Evolutionary conservation across 2,888 invertebrate species (phyloP).

Genomic region (Drosophila incognita): DNA sequence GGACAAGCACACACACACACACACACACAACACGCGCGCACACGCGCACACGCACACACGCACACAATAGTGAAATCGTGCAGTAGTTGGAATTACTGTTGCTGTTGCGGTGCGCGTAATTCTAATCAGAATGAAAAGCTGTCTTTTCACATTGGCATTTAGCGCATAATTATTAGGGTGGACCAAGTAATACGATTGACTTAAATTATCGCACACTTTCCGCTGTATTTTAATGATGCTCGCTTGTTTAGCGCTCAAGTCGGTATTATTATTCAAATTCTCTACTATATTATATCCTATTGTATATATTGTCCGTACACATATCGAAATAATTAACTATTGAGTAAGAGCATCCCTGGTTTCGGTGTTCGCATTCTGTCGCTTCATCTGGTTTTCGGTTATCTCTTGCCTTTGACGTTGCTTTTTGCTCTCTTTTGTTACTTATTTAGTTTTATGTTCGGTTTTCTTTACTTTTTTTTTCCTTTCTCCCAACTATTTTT

Average conservation of each 20-base stretch:
- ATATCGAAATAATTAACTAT: neutral
- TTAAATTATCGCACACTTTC: neutral
- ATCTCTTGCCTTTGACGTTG: conserved; percentile 49
- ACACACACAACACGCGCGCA: conserved; percentile 16
- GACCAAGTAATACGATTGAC: conserved; percentile 12
- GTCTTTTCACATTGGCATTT: conserved; percentile 11
- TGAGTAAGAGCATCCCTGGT: conserved; percentile 18
- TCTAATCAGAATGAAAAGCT: conserved; percentile 51
- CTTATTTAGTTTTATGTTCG: conserved; percentile 67
- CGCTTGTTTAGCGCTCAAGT: neutral
- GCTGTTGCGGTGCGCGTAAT: conserved; percentile 26
- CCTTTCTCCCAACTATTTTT: conserved; percentile 14
- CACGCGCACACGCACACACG: conserved; percentile 5
- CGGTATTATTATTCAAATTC: neutral
- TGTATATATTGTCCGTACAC: neutral
- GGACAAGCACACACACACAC: conserved; percentile 20
- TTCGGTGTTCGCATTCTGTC: conserved; percentile 9
- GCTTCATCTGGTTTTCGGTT: conserved; percentile 31
- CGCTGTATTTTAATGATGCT: neutral
- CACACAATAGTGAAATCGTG: conserved; percentile 19
- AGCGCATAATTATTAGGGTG: conserved; percentile 24
- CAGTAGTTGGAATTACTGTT: conserved; percentile 24
- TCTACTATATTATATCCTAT: neutral
- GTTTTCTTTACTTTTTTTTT: conserved; percentile 31
- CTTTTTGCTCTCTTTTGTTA: conserved; percentile 58